A percentile compares a stretch with the other conserved stretches of the same genome.
phyloP scores from a whole-genome alignment of 2,797 vertebrate genomes.

The Danionella dracula region DNA sequence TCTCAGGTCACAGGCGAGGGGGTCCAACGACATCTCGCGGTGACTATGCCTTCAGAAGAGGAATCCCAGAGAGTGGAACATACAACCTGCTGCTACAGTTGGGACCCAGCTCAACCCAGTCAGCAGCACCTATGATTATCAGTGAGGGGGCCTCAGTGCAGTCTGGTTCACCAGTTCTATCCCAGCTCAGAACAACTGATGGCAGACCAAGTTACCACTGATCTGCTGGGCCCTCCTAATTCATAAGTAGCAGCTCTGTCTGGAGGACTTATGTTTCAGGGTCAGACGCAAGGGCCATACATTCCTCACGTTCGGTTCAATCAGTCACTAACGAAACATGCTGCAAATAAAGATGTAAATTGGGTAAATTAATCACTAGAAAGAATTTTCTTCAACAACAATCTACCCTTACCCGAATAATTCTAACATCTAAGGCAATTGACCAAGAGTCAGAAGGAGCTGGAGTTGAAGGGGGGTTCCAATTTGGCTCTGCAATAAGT shows the following conservation, averaged over 20 bases:
- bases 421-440: too few species aligned
- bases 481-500: too few species aligned
- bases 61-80: conserved; percentile 27
- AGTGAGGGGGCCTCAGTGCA: conserved; percentile 30
- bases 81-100: conserved; percentile 43
- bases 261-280: too few species aligned
- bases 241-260: neutral
- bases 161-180: conserved; percentile 19
- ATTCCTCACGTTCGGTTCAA: too few species aligned
- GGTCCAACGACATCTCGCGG: conserved; percentile 17
- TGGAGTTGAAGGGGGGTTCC: too few species aligned
- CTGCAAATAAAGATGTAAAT: too few species aligned
- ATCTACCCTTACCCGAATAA: too few species aligned
- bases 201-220: conserved; percentile 32
- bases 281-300: too few species aligned
- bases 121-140: conserved; percentile 24
- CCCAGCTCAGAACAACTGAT: conserved; percentile 30
- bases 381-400: too few species aligned
- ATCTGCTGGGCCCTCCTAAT: neutral
- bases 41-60: conserved; percentile 23
- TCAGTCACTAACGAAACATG: too few species aligned
- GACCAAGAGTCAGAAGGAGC: too few species aligned
- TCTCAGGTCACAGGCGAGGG: conserved; percentile 11
- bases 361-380: too few species aligned
- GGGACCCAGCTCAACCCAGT: conserved; percentile 28